Percentiles rank a stretch among this genome's conserved stretches.
Evolutionary conservation across 2,888 invertebrate genomes (phyloP).

Genomic region (Meandrusa payeni): DNA sequence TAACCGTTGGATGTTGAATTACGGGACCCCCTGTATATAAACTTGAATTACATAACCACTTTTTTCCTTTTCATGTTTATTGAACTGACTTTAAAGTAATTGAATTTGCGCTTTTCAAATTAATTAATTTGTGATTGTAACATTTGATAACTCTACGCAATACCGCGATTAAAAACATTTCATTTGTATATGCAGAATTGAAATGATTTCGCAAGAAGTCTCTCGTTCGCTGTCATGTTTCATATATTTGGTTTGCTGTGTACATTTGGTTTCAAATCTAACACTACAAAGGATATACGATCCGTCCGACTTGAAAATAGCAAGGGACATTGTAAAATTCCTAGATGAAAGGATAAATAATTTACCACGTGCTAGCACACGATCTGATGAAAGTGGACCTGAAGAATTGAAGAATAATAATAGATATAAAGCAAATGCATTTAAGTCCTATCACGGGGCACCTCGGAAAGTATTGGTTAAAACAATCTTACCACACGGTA

Average conservation of each 20-base stretch:
- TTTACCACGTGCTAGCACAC: neutral
- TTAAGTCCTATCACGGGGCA: neutral
- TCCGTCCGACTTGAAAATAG: conserved; percentile 4
- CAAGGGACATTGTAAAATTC: conserved; percentile 14
- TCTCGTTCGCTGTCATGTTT: neutral
- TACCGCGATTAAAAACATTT: neutral
- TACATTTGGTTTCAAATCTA: neutral
- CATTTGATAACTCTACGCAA: too few relatives aligned
- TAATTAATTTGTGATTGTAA: too few relatives aligned
- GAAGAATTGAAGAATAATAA: neutral
- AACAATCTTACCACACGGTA: conserved; percentile 3
- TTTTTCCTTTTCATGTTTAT: neutral
- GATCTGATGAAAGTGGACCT: neutral
- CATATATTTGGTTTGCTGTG: neutral
- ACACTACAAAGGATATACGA: conserved; percentile 8
- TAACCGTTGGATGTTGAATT: too few relatives aligned
- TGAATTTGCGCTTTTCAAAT: too few relatives aligned
- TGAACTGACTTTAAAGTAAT: neutral
- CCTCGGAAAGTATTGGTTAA: conserved; percentile 5
- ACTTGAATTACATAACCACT: too few relatives aligned
- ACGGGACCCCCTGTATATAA: too few relatives aligned
- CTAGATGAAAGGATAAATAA: conserved; percentile 2
- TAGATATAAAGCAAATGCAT: neutral
- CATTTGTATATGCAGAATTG: neutral
- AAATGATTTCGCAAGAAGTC: conserved; percentile 9